phyloP scores from a whole-genome alignment of 2,113 vertebrate genomes.

The Felis catus region F.catus_Fca126_mat1.0 CM031419.1:214361501-214362000 shows the following conservation, averaged over 20 bases:
- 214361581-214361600: neutral
- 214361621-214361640: neutral
- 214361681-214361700: neutral
- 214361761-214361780: neutral
- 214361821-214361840: constrained; percentile 95
- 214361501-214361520: neutral
- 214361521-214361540: neutral
- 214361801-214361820: constrained; percentile 96
- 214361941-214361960: neutral
- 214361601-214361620: neutral
- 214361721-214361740: neutral
- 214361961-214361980: neutral
- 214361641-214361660: neutral
- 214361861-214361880: constrained; percentile 99
- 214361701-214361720: neutral
- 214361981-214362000: neutral
- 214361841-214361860: constrained; percentile 98
- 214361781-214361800: constrained; percentile 88
- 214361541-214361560: neutral
- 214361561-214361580: neutral
- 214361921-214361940: constrained; percentile 89
- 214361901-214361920: constrained; percentile 99
- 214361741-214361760: neutral
- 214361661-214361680: neutral
- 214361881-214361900: constrained; percentile 99